A percentile compares a stretch with the other conserved stretches of the same genome.
These are phyloP conservation scores for Hipposideros larvatus DNA, from an alignment of 2,797 vertebrate genomes.

Conservation along the genomic window DNA sequence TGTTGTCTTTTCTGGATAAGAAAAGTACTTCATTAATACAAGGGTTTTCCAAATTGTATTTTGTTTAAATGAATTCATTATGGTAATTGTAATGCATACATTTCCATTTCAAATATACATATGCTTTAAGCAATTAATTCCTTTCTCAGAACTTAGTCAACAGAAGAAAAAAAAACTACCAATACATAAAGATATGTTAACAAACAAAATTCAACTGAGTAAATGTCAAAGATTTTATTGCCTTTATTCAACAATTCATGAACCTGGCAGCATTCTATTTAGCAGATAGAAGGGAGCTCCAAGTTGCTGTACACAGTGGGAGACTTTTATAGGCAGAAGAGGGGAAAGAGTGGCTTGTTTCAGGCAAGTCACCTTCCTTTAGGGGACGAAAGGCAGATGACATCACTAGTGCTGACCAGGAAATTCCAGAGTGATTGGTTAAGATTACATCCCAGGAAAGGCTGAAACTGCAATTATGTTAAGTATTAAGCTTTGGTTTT, in stretches of 20 bases:
- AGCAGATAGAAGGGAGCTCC: not conserved
- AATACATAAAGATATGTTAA: not conserved
- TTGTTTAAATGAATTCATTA: constrained; percentile 6
- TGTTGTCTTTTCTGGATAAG: not conserved
- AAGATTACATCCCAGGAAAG: not conserved
- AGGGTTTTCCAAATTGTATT: not conserved
- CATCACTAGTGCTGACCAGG: not conserved
- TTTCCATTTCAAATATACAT: not conserved
- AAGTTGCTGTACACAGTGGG: not conserved
- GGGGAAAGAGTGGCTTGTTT: not conserved
- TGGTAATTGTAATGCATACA: not conserved
- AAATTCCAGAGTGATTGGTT: not conserved
- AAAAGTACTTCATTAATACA: constrained; percentile 27
- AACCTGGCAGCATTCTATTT: not conserved
- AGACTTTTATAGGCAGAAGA: not conserved
- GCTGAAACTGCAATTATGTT: not conserved
- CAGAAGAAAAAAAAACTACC: not conserved
- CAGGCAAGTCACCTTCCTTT: not conserved
- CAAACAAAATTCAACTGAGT: not conserved
- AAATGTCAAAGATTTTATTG: not conserved
- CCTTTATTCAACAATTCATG: not conserved
- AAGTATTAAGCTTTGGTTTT: not conserved
- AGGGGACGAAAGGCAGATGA: not conserved
- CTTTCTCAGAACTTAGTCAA: not conserved
- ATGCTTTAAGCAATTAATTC: not conserved